Evolutionary conservation across 2,888 invertebrate species (phyloP).

Genomic region (Drosophila pullipes): DNA sequence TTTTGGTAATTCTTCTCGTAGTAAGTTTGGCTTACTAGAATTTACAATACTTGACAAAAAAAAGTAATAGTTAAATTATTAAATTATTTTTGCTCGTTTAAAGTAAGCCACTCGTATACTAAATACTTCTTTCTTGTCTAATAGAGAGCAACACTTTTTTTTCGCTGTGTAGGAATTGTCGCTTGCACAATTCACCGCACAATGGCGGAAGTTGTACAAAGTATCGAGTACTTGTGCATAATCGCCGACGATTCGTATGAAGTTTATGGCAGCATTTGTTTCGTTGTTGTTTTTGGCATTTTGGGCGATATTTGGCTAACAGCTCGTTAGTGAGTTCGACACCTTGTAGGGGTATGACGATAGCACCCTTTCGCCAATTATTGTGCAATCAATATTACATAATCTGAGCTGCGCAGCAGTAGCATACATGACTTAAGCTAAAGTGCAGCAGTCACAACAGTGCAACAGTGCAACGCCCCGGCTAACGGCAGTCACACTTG

Average conservation of each 20-base stretch:
- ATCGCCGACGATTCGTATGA: conserved; percentile 50
- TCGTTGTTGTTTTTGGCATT: conserved; percentile 15
- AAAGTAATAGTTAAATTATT: rapidly evolving
- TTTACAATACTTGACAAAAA: neutral
- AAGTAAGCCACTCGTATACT: neutral
- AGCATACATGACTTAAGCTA: conserved; percentile 1
- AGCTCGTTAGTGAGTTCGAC: conserved; percentile 77
- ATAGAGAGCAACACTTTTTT: neutral
- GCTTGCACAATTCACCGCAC: conserved; percentile 48
- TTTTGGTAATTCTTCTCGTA: neutral
- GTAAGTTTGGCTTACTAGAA: neutral
- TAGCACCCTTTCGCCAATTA: conserved; percentile 78
- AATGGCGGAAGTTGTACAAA: conserved; percentile 72
- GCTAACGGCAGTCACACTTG: conserved; percentile 79
- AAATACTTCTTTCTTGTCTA: neutral
- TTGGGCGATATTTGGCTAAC: conserved; percentile 61
- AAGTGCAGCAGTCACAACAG: conserved; percentile 15
- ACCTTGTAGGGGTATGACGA: conserved; percentile 76
- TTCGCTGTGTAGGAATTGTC: conserved; percentile 4
- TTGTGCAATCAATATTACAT: conserved; percentile 80
- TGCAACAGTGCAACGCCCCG: conserved; percentile 70
- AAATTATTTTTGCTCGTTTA: neutral
- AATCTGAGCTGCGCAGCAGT: conserved; percentile 59
- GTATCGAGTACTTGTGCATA: conserved; percentile 59
- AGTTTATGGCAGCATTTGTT: conserved; percentile 66